Percentiles rank a stretch among this genome's conserved stretches.
These are phyloP conservation scores for Zapornia atra DNA, from an alignment of 2,113 vertebrate species.

Conservation along the genomic window DNA sequence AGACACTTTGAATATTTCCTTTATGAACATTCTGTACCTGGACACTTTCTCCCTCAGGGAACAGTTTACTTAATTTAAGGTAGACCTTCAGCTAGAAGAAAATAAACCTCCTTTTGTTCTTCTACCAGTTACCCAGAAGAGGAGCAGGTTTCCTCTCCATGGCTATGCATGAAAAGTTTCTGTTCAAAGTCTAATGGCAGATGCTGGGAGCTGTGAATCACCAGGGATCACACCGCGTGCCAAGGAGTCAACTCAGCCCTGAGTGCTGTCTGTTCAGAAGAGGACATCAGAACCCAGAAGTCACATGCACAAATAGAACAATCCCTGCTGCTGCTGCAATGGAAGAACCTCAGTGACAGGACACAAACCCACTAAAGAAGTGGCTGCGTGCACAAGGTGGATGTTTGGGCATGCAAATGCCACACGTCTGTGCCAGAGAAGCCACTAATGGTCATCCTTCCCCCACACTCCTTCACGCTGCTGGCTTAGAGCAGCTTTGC, in stretches of 20 bases:
- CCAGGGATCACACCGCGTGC: accelerated
- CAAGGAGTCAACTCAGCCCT: background rate
- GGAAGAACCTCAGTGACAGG: background rate
- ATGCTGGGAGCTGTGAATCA: background rate
- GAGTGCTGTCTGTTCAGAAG: background rate
- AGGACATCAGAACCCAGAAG: background rate
- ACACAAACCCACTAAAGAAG: background rate
- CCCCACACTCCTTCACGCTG: background rate
- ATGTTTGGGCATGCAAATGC: background rate
- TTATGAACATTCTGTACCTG: conserved; percentile 60
- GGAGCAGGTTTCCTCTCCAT: background rate
- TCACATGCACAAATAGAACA: background rate
- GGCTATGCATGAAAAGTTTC: background rate
- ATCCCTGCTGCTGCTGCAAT: background rate
- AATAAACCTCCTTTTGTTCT: conserved; percentile 35
- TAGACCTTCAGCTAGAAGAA: conserved; percentile 27
- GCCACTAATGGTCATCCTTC: background rate
- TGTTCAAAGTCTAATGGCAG: conserved; percentile 15
- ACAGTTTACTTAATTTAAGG: conserved; percentile 57
- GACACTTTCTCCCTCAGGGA: conserved; percentile 52
- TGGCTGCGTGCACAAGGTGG: background rate
- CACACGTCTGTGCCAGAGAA: background rate
- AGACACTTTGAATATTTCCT: conserved; percentile 47
- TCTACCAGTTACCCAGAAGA: background rate
- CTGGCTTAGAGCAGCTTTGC: background rate